Conservation (phyloP, 1,140 invertebrate species). For the Venturia canescens region DNA sequence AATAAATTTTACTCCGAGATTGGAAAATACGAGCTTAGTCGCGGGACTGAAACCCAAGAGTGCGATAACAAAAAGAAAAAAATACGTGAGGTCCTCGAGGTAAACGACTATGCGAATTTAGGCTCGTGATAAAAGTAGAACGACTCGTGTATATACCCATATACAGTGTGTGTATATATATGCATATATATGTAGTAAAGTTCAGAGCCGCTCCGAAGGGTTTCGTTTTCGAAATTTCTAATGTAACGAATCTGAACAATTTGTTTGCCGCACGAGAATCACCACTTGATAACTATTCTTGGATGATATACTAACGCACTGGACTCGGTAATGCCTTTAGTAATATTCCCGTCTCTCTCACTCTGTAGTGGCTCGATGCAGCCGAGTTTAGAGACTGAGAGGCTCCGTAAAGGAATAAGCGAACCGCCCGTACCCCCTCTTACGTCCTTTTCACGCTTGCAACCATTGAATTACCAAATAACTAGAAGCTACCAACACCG, state of each 20-base stretch:
- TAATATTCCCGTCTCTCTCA: conserved; percentile 24
- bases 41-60: too few species aligned
- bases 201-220: not conserved
- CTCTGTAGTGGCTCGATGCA: conserved; percentile 67
- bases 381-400: conserved; percentile 69
- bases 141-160: not conserved
- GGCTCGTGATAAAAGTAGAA: conserved; percentile 4
- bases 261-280: conserved; percentile 18
- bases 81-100: not conserved
- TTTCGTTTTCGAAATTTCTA: not conserved
- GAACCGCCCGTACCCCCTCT: not conserved
- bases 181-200: not conserved
- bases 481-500: too few species aligned
- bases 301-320: conserved; percentile 27
- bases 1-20: too few species aligned
- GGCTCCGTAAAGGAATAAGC: conserved; percentile 1
- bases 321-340: conserved; percentile 2
- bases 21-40: too few species aligned
- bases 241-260: conserved; percentile 16
- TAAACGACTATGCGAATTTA: not conserved
- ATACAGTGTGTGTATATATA: not conserved
- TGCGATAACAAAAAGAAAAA: too few species aligned
- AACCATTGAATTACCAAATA: too few species aligned
- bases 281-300: conserved; percentile 19
- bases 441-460: not conserved